A percentile compares a stretch with the other conserved stretches of the same genome.
Conservation (phyloP, 2,797 vertebrate genomes). For the Hipposideros larvatus region DNA sequence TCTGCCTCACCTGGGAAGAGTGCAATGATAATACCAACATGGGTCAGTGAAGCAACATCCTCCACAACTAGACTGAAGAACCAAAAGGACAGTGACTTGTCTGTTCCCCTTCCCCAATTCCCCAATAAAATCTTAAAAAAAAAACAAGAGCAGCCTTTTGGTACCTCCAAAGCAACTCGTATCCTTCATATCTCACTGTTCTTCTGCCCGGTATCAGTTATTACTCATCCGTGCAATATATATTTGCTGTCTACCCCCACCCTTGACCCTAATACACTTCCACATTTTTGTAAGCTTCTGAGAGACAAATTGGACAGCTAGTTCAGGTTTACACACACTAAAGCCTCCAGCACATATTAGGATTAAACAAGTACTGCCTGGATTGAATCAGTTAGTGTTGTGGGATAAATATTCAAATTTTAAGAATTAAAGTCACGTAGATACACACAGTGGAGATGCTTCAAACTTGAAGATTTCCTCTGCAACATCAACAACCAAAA, state of each 20-base stretch:
- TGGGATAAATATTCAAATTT: neutral
- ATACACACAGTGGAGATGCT: neutral
- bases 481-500: neutral
- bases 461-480: conserved; percentile 72
- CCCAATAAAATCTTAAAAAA: too few relatives aligned
- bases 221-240: neutral
- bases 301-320: neutral
- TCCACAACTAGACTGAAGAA: too few relatives aligned
- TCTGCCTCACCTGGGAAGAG: too few relatives aligned
- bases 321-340: neutral
- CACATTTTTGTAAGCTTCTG: neutral
- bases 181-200: neutral
- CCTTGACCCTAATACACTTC: neutral
- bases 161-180: accelerated
- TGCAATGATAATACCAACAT: too few relatives aligned
- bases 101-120: too few relatives aligned
- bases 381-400: neutral
- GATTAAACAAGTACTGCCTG: neutral
- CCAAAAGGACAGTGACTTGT: too few relatives aligned
- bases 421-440: neutral
- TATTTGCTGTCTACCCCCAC: neutral
- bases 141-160: neutral
- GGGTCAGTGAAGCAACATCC: too few relatives aligned
- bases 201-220: neutral
- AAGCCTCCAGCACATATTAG: neutral